Evolutionary conservation across 2,113 vertebrate genomes (phyloP).

Genomic region (human (Homo sapiens)): GRCh38 chr15:71114001-71114500

Average conservation of each 20-base stretch:
- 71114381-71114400: not conserved
- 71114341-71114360: not conserved
- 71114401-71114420: not conserved
- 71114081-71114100: not conserved
- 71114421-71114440: not conserved
- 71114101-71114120: not conserved
- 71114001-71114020: not conserved
- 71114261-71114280: not conserved
- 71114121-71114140: not conserved
- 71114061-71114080: not conserved
- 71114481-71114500: too few species aligned
- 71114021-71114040: not conserved
- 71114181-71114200: not conserved
- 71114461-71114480: too few species aligned
- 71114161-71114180: not conserved
- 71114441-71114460: not conserved
- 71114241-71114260: not conserved
- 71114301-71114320: not conserved
- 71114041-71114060: not conserved
- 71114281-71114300: not conserved
- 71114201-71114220: not conserved
- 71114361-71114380: slow-evolving; percentile 33
- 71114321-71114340: not conserved
- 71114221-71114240: not conserved
- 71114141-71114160: not conserved